A percentile compares a stretch with the other conserved stretches of the same genome.
Evolutionary conservation across 2,113 vertebrate genomes (phyloP).

Genomic region (Marmota monax): DNA sequence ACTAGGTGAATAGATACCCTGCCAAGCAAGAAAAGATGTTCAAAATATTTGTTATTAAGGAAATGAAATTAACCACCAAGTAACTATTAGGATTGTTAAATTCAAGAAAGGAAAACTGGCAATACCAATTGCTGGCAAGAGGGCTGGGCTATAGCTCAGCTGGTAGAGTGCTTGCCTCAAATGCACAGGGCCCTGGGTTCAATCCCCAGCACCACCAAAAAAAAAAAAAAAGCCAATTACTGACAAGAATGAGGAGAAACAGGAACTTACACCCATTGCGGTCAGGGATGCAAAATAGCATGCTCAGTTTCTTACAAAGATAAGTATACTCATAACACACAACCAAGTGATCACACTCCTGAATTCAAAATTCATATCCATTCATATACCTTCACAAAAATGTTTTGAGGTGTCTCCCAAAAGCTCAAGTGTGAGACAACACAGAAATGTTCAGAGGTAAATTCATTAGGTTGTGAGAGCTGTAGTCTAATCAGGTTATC

Average conservation of each 20-base stretch:
- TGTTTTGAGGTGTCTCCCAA: neutral
- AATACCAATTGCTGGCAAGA: neutral
- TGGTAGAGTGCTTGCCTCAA: too few species aligned
- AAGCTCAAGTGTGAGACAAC: too few species aligned
- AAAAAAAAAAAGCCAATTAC: neutral
- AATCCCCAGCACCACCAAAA: too few species aligned
- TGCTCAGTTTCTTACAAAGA: neutral
- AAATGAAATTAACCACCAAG: neutral
- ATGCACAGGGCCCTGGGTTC: too few species aligned
- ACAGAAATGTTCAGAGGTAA: too few species aligned
- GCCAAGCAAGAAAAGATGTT: neutral
- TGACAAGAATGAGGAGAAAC: neutral
- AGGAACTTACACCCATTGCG: neutral
- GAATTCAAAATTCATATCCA: neutral
- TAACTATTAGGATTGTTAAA: neutral
- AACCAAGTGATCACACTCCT: neutral
- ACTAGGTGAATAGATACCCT: neutral
- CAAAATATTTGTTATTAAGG: neutral
- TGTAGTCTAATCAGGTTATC: too few species aligned
- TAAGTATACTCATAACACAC: neutral
- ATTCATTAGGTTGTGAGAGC: too few species aligned
- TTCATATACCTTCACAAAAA: neutral
- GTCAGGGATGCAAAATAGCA: neutral
- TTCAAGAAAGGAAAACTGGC: too few species aligned
- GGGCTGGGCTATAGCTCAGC: too few species aligned